Percentiles rank a stretch among this genome's conserved stretches.
These are phyloP conservation scores for Ferdinandea cuprea DNA, from an alignment of 2,888 invertebrate species.

Conservation along the genomic window DNA sequence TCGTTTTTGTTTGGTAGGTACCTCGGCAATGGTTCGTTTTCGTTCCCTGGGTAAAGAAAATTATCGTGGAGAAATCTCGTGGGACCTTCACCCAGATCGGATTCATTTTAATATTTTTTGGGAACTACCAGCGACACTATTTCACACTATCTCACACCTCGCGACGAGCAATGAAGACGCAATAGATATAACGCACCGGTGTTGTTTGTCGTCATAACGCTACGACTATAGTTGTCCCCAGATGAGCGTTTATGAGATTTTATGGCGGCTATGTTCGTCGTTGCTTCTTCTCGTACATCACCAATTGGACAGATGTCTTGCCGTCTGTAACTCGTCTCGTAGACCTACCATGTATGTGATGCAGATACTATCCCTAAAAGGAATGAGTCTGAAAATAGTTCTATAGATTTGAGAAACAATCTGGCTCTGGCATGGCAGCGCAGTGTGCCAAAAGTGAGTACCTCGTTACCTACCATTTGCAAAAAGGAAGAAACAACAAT, in stretches of 20 bases:
- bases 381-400: constrained; percentile 35
- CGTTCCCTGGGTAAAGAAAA: constrained; percentile 16
- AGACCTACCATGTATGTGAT: constrained; percentile 34
- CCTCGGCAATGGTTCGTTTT: constrained; percentile 8
- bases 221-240: constrained; percentile 44
- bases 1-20: neutral
- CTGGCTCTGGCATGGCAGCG: neutral
- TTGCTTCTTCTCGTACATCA: constrained; percentile 37
- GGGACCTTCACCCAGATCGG: constrained; percentile 72
- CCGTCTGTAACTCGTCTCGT: constrained; percentile 18
- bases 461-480: neutral
- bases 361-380: neutral
- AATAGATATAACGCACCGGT: constrained; percentile 20
- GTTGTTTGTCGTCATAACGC: constrained; percentile 29
- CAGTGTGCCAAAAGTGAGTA: constrained; percentile 26
- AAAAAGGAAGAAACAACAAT: constrained; percentile 15
- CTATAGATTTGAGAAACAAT: neutral
- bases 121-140: constrained; percentile 47
- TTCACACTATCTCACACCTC: constrained; percentile 70
- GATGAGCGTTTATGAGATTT: constrained; percentile 63
- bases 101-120: constrained; percentile 65
- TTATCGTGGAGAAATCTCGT: constrained; percentile 48
- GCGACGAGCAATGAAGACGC: constrained; percentile 16
- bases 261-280: constrained; percentile 38
- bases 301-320: constrained; percentile 54